Base-by-base conservation (phyloP, 1,140 invertebrate species). In the Heliconius hewitsoni region DNA sequence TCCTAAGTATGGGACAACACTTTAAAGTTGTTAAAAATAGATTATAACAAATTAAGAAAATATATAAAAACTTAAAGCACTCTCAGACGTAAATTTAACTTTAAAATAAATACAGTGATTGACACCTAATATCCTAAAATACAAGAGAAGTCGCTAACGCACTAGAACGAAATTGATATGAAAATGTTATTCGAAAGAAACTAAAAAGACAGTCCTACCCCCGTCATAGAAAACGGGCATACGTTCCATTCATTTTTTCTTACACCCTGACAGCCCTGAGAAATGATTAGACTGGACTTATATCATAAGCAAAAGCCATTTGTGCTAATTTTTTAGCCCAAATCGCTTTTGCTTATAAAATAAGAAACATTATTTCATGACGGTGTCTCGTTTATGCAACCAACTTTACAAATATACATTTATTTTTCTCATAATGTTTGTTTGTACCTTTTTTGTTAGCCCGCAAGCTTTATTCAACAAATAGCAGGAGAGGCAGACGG, bases 221-320 rank as follows among this genome's bases (percentile, higher is more conserved):
- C 66, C 76, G 81, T 81, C 84, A 81, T 80, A 66, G 77, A 73
- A 79, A 83, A 78, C 76, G 72, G 78, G 82, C 85, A 82, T 84
- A 86, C 82, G 73, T 86, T 85, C 84, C 78, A 85, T 85, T 83
- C 84, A 86, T 86, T 85, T 86, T 87, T 86, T 83, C 82, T 84
- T 76, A 75, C 73, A 73, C 79, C 23, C 78, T 85, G 86, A 86
- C 84, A 87, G 84, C 77, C 78, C 78, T 87, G 83, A 87, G 83
- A 85, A 88, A 89, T 84, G 79, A 81, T 79, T 77, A 73, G 57
- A 60, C 11, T 39, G 16, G 37, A 13, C 23, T 73, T n/a, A 55
- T 23, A 19, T 73, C 37, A 78, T 76, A 73, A 81, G 79, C 66
- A 71, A 23, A 19, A 78, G 78, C 76, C 80, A 74, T 34, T 71